Evolutionary conservation across 1,140 invertebrate genomes (phyloP), one percentile per base, ranked within the genome.

Genomic region (Drosophila teissieri): DNA sequence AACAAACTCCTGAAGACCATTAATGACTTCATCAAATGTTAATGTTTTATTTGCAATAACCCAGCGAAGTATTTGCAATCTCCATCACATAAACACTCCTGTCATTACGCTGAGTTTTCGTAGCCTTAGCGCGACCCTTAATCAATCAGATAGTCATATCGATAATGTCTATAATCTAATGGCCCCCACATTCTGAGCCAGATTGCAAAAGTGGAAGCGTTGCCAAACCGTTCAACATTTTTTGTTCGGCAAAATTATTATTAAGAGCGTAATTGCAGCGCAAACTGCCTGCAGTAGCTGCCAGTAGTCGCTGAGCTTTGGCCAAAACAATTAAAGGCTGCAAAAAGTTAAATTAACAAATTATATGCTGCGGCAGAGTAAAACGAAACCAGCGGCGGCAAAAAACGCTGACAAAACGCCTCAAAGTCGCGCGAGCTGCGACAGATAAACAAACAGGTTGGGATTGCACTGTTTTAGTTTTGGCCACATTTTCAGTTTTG

Each of bases 191-290:
- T 82, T 82, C 79, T 82, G 60, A 65, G 75, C 46, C 75, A 75
- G 63, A 75, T 79, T 74, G 80, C 80, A 74, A 78, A 83, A 82
- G 79, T 64, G 48, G 48, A 67, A 42, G 75, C 64, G 72, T 84
- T 84, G 80, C 80, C 80, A 83, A 83, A 83, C 56, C 61, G 80
- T 60, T 75, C 61, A 79, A 65, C 75, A 63, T 75, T 83, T 83
- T 83, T 83, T 58, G n/a, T 19, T 19, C 63, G 74, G 54, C 76
- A 67, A 83, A 83, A 70, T 84, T 51, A 75, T 83, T 83, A 83
- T 83, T 83, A 83, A 83, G 83, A 52, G 75, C 80, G 83, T 84
- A 83, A 83, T 83, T 83, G 80, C 76, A 63, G 48, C 73, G 61
- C 67, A 55, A 51, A 56, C 53, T 17, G 44, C 51, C 22, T 42